A percentile compares a stretch with the other conserved stretches of the same genome.
Evolutionary conservation across 2,113 vertebrate species (phyloP).

Genomic region (Patagioenas fasciata): DNA sequence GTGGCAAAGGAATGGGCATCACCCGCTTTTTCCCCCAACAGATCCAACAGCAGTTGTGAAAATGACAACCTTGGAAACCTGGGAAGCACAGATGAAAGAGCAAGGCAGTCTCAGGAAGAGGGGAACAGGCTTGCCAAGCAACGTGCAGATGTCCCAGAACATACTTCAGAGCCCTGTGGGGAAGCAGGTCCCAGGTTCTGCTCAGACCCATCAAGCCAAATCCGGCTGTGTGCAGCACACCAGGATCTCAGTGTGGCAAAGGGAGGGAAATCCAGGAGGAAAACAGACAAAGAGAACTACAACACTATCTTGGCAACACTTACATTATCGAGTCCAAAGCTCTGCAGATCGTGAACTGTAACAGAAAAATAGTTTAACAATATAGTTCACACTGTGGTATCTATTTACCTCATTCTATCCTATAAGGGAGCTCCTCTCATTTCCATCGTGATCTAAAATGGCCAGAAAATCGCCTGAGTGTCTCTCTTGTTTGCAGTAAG

Average conservation of each 20-base stretch:
- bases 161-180: not conserved
- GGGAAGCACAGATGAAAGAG: not conserved
- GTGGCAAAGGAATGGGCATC: not conserved
- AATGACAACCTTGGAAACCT: not conserved
- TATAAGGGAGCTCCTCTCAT: not conserved
- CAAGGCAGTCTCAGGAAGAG: not conserved
- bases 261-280: not conserved
- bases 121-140: not conserved
- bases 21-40: not conserved
- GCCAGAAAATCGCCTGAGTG: not conserved
- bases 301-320: constrained; percentile 56
- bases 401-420: not conserved
- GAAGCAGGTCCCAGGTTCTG: not conserved
- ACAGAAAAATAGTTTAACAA: constrained; percentile 56
- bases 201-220: not conserved
- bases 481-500: not conserved
- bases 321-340: constrained; percentile 96
- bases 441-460: not conserved
- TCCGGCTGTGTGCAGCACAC: not conserved
- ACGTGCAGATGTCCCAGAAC: not conserved
- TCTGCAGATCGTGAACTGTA: constrained; percentile 96
- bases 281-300: not conserved
- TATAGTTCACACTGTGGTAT: not conserved
- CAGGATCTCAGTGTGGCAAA: not conserved
- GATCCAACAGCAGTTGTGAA: not conserved